These are phyloP conservation scores for Phacellophora camtschatica DNA, from an alignment of 30 jellyfish, hydroid and myxozoan species.

Conservation along the genomic window DNA sequence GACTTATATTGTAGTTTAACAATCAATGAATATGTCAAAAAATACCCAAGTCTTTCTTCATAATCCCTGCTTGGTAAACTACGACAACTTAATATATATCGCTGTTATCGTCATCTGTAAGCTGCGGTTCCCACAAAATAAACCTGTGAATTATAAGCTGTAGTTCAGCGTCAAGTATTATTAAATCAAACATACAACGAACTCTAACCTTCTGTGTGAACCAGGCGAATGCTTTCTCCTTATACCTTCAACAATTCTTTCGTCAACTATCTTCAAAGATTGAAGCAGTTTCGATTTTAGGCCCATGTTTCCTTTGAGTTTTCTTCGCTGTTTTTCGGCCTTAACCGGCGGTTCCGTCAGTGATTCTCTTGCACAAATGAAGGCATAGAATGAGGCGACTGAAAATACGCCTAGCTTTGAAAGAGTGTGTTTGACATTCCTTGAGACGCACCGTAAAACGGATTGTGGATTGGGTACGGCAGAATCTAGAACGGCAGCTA, in stretches of 20 bases:
- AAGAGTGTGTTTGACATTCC: slow-evolving; percentile 82
- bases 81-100: too few relatives aligned
- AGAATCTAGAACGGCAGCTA: slow-evolving; percentile 74
- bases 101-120: too few relatives aligned
- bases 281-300: slow-evolving; percentile 74
- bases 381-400: slow-evolving; percentile 91
- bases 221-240: slow-evolving; percentile 83
- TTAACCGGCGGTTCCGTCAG: slow-evolving; percentile 62
- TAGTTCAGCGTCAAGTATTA: too few relatives aligned
- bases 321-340: slow-evolving; percentile 52
- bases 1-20: too few relatives aligned
- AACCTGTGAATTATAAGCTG: too few relatives aligned
- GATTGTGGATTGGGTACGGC: slow-evolving; percentile 92
- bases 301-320: slow-evolving; percentile 51
- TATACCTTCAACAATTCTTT: slow-evolving; percentile 74
- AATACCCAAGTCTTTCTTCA: too few relatives aligned
- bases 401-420: slow-evolving; percentile 92
- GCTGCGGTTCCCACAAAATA: too few relatives aligned
- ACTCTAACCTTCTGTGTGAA: slow-evolving; percentile 16
- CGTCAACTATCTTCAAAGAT: slow-evolving; percentile 81
- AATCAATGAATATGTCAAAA: too few relatives aligned
- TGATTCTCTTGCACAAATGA: slow-evolving; percentile 64
- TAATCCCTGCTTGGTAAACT: too few relatives aligned
- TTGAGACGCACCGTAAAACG: slow-evolving; percentile 73
- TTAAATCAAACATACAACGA: too few relatives aligned